Evolutionary conservation across 2,888 invertebrate genomes (phyloP), one percentile per base, ranked within the genome.

Genomic region (Cheilosia vernalis): DNA sequence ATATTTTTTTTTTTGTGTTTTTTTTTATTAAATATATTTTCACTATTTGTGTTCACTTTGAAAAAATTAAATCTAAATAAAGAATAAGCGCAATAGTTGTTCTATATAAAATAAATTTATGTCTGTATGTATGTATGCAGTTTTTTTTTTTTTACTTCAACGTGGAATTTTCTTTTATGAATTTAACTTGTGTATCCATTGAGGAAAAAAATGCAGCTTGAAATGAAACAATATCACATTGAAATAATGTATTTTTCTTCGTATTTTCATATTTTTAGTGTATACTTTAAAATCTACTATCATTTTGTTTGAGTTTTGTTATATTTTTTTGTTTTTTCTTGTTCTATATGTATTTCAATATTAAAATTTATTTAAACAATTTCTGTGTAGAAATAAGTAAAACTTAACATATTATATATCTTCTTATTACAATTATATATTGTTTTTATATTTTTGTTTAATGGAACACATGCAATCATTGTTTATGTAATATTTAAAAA

Each of bases 401-500:
- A 79, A 72, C 63, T 72, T 79, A 72, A 79, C 78, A 60, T 49
- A 44, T 30, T 69, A 44, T 30, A 64, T 83, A 79, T 73, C 87
- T 82, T 69, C 87, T 77, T 78, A 77, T 37, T 76, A 83, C 78
- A 24, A 51, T 87, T 88, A 79, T 84, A 47, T 63, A 63, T 84
- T 85, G 67, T 88, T 70, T 77, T 88, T 70, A 72, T 13, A 13
- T 13, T 37, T 74, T 56, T 87, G 72, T 87, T 87, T 72, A 70
- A 73, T 80, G 73, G 81, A 73, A 73, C 74, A 37, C 63, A 88
- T 87, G 87, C 79, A 61, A 87, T 63, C 76, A 69, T 69, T 87
- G 81, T 72, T 73, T 61, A 84, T 76, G 72, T 67, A 47, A 67
- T 76, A 63, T 74, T 64, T 78, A 44, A 72, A 67, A 58, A 61